Percentiles rank a stretch among this genome's conserved stretches.
Evolutionary conservation across 2,113 vertebrate species (phyloP).

Genomic region (Diadophis punctatus): DNA sequence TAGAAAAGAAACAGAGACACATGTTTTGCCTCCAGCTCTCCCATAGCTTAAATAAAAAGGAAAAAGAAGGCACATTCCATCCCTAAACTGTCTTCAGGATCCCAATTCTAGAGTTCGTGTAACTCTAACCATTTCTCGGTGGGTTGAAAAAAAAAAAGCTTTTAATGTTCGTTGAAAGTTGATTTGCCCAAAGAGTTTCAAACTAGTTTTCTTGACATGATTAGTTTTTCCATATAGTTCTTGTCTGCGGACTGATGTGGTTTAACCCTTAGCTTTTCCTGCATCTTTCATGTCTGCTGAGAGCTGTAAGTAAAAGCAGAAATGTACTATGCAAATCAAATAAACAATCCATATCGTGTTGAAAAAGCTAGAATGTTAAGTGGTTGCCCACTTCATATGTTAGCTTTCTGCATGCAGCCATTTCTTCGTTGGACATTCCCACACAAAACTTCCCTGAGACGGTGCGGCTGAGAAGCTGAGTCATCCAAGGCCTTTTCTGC

Average conservation of each 20-base stretch:
- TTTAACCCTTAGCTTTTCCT: not conserved
- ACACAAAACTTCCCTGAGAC: not conserved
- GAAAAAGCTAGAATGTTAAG: not conserved
- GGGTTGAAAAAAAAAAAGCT: not conserved
- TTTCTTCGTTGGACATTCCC: not conserved
- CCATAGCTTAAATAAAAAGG: not conserved
- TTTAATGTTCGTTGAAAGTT: not conserved
- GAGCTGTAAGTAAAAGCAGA: not conserved
- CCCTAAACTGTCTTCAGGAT: not conserved
- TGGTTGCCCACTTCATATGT: not conserved
- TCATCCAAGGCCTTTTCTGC: not conserved
- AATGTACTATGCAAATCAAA: no score
- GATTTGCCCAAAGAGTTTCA: not conserved
- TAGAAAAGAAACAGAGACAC: not conserved
- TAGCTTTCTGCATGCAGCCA: not conserved
- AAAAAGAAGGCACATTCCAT: not conserved
- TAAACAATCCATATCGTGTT: not conserved
- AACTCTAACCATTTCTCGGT: not conserved
- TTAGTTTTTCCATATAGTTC: not conserved
- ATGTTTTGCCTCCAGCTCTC: not conserved
- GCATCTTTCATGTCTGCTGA: not conserved
- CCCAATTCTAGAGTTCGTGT: not conserved
- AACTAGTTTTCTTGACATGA: not conserved
- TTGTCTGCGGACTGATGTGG: not conserved
- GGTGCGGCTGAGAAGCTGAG: not conserved